Base-by-base conservation (phyloP, 2,797 vertebrate species). In the Scarus forsteni region DNA sequence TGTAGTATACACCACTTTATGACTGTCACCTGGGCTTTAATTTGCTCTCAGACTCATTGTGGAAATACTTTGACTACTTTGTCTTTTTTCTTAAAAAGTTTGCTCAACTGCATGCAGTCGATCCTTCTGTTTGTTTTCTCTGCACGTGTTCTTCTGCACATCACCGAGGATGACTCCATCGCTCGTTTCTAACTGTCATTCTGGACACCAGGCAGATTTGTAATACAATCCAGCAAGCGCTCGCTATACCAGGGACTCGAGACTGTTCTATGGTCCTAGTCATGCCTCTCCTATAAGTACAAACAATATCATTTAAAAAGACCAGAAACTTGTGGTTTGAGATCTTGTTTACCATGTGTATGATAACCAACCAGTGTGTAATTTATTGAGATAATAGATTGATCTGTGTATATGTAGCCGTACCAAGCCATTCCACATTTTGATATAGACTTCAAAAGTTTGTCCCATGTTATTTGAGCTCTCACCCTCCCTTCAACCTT, bases 281-380 rank as follows among this genome's bases (percentile, higher is more conserved):
- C 46, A 54, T 54, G 43, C 70, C 77, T 85, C 75, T 79, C 79
- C 77, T 79, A 62, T 81, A 67, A 27, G 27, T 84, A 65, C 50
- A 75, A 84, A 88, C 74, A 53, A 46, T 70, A 80, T 81, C 78
- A 85, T 89, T 86, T 72, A 88, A 92, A 27, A 94, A 89, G 94
- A 95, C 94, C 94, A 95, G 94, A 95, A 92, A 95, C 94, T 95
- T 95, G 94, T 95, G 94, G 91, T 92, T 94, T 88, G 87, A 88
- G 88, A 92, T 91, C 81, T 92, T 90, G 85, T 94, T 93, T 94
- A 92, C 86, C 86, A 83, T 90, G 85, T 93, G 85, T 93, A 93
- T 87, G 80, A 90, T 88, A 92, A 88, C 73, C 69, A 88, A 89
- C 73, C 70, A 60, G 80, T 88, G 88, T 92, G 91, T 92, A 89